Evolutionary conservation across 2,113 vertebrate species (phyloP).

Genomic region (Mesitornis unicolor): DNA sequence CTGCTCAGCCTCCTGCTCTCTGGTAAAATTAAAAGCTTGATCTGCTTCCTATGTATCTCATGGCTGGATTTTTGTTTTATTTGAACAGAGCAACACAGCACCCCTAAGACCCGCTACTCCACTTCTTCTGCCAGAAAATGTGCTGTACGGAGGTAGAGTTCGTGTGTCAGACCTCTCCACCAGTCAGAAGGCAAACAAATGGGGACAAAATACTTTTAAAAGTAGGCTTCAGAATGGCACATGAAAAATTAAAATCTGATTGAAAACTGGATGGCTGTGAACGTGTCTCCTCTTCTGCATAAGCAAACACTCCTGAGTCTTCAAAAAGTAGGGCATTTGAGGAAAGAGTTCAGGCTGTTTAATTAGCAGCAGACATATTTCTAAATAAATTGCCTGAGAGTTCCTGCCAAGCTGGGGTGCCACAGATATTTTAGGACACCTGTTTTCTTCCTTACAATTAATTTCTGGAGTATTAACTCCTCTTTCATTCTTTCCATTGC

Average conservation of each 20-base stretch:
- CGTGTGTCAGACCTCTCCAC: not conserved
- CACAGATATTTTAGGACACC: not conserved
- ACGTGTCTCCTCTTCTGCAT: not conserved
- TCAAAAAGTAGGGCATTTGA: not conserved
- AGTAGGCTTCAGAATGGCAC: not conserved
- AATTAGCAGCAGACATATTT: not conserved
- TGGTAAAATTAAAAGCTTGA: slow-evolving; percentile 47
- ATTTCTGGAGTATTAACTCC: not conserved
- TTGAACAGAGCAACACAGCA: not conserved
- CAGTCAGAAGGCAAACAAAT: not conserved
- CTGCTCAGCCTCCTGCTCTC: not conserved
- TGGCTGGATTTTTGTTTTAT: not conserved
- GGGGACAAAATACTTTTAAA: not conserved
- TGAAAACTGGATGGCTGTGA: not conserved
- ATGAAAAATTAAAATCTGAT: not conserved
- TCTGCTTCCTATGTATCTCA: slow-evolving; percentile 17
- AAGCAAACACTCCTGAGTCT: fast-evolving
- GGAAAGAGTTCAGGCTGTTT: not conserved
- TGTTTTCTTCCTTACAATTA: not conserved
- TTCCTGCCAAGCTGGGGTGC: not conserved
- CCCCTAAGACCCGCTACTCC: not conserved
- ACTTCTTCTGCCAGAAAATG: not conserved
- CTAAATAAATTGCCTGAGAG: not conserved
- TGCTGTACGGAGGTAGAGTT: not conserved
- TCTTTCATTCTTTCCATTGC: not conserved